Base-by-base conservation (phyloP, 1,140 invertebrate species). In the Heliconius nattereri region DNA sequence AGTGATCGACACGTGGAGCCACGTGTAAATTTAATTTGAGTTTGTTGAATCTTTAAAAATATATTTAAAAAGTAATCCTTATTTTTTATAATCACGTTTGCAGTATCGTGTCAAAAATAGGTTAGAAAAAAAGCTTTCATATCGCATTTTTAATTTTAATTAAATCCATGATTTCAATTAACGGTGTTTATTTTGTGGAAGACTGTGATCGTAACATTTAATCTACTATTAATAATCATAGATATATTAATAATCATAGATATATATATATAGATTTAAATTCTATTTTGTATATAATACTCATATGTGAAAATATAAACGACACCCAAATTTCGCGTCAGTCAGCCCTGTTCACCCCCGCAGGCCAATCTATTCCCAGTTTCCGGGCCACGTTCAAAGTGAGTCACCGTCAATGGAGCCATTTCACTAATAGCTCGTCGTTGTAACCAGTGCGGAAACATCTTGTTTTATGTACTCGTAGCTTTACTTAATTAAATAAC, bases 341-440 rank as follows among this genome's bases (percentile, higher is more conserved):
- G 70, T 19, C 75, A 77, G 45, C 29, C 66, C 76, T 54, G 45
- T 71, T 52, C 40, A 37, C 66, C 60, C 60, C 26, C 23, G 37
- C 49, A 72, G 70, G 20, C 66, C 76, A 77, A 77, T 77, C 45
- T 77, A 77, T 40, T 77, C 70, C 76, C 76, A 23, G 76, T 77
- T 71, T 77, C 76, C 76, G 76, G 76, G 60, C 66, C 76, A 71
- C 45, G 76, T 71, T 49, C 76, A 72, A 71, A 72, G 45, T 77
- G 76, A 77, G 23, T 77, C 76, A 77, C 76, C 37, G 26, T 76
- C 75, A 71, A 77, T 77, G 29, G 60, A 77, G 70, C 40, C 76
- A 77, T 77, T 77, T 77, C 70, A 72, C 70, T 77, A 77, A 77
- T 72, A 72, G 45, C 40, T 70, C 76, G n/a, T 72, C 70, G 76